Conservation (phyloP, 2,113 vertebrate genomes). For the Oryzias celebensis region DNA sequence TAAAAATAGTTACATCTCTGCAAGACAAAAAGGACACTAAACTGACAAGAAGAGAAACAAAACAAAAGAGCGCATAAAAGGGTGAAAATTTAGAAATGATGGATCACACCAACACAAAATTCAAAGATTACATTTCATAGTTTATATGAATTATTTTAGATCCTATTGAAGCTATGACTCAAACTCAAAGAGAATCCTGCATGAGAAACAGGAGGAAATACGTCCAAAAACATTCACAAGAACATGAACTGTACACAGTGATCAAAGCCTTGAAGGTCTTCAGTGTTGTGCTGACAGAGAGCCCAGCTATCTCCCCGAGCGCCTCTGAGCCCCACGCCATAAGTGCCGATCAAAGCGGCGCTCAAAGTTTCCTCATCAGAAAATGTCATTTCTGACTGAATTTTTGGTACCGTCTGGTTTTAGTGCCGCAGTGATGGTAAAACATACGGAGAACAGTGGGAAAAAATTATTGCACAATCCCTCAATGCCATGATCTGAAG, state of each 20-base stretch:
- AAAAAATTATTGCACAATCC: conserved; percentile 79
- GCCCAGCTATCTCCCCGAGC: conserved; percentile 82
- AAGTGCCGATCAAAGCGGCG: conserved; percentile 37
- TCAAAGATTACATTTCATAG: conserved; percentile 70
- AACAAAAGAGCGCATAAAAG: conserved; percentile 47
- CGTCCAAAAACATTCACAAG: conserved; percentile 77
- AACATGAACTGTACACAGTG: conserved; percentile 79
- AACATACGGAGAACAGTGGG: conserved; percentile 54
- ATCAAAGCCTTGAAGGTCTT: conserved; percentile 77
- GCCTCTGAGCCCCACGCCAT: conserved; percentile 49
- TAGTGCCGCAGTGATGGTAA: conserved; percentile 57
- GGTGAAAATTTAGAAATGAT: conserved; percentile 63
- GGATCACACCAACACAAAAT: conserved; percentile 73
- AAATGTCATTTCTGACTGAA: not conserved
- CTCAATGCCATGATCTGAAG: conserved; percentile 59
- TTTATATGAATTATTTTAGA: conserved; percentile 49
- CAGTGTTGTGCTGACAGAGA: conserved; percentile 73
- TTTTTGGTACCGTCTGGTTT: conserved; percentile 27
- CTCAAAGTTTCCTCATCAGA: too few species aligned
- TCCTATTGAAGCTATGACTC: conserved; percentile 70
- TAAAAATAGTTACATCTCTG: conserved; percentile 90
- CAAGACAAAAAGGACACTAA: conserved; percentile 79
- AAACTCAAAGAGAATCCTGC: conserved; percentile 54
- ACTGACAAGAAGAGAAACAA: conserved; percentile 52
- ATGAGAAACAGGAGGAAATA: conserved; percentile 69